Evolutionary conservation across 2,113 vertebrate species (phyloP).

Genomic region (Dasyornis broadbenti): DNA sequence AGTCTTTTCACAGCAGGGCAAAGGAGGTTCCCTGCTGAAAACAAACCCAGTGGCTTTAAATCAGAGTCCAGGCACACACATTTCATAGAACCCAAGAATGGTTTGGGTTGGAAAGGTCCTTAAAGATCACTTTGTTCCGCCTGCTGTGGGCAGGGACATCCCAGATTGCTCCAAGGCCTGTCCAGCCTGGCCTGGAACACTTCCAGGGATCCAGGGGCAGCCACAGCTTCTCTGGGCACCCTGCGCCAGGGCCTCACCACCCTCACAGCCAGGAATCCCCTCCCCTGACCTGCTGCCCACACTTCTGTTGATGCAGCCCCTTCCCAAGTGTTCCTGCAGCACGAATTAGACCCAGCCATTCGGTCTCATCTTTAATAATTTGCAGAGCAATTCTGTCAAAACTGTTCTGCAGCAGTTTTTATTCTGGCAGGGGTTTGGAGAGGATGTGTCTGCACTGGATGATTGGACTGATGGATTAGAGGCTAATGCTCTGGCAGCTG

Average conservation of each 20-base stretch:
- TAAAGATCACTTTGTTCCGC: neutral
- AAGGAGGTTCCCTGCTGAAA: neutral
- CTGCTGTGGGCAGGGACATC: neutral
- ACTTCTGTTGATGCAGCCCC: neutral
- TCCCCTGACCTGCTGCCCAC: neutral
- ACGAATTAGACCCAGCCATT: neutral
- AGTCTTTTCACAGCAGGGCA: rapidly evolving
- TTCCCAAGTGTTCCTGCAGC: neutral
- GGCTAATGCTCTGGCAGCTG: neutral
- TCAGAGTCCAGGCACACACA: neutral
- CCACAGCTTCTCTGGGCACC: neutral
- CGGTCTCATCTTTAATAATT: neutral
- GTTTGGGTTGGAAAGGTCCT: neutral
- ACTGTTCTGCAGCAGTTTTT: neutral
- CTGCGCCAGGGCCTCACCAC: neutral
- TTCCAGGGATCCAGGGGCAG: neutral
- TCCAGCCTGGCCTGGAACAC: neutral
- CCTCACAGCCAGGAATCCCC: neutral
- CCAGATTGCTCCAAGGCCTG: rapidly evolving
- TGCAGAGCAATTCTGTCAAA: neutral
- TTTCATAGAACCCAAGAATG: neutral
- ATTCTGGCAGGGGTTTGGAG: neutral
- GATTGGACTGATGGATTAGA: neutral
- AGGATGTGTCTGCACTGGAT: neutral
- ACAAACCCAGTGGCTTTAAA: neutral